Base-by-base conservation (phyloP, 2,113 vertebrate species). In the Melanotaenia duboulayi region DNA sequence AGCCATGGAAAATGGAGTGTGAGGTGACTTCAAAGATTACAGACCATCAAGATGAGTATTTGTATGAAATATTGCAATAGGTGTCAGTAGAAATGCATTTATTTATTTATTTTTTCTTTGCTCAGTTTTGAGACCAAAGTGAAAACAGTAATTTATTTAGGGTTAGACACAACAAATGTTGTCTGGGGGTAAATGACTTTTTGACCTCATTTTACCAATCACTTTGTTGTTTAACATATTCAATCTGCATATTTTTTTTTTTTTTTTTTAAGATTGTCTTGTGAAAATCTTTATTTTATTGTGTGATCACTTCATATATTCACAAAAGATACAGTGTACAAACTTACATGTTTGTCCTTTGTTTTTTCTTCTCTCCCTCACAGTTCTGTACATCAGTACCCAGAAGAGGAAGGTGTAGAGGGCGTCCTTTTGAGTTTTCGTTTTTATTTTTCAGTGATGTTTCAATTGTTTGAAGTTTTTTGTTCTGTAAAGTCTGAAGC, bases 351-450 rank as follows among this genome's bases (percentile, higher is more conserved):
- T 37, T 23, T 44, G 57, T 50, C n/a, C 7, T 25, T 11, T 1
- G n/a, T 28, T 16, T 66, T 54, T 57, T 61, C 68, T 54, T 80
- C 46, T 82, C 55, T 59, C 40, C 39, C 68, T 40, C n/a, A 17
- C 84, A 99, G 98, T 99, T 77, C 91, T 99, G 57, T 99, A 99
- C 92, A 99, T 99, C 92, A 99, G 98, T 92, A 99, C 98, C 44
- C 98, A 99, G 96, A 99, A 99, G 95, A 98, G 98, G 87, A 97
- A 98, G 91, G 96, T 98, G 92, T 99, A 94, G 95, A 58, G 86
- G 83, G 84, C 58, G 48, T 65, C 11, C 24, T 51, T 63, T 51
- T 48, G 68, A 35, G 62, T 81, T 77, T 57, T 77, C 64, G 60
- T 60, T 67, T 49, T 61, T 75, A 63, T 74, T 24, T 51, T 65